A percentile compares a stretch with the other conserved stretches of the same genome.
These are phyloP conservation scores for Periphyllus acericola DNA, from an alignment of 2,888 invertebrate genomes.

Conservation along the genomic window DNA sequence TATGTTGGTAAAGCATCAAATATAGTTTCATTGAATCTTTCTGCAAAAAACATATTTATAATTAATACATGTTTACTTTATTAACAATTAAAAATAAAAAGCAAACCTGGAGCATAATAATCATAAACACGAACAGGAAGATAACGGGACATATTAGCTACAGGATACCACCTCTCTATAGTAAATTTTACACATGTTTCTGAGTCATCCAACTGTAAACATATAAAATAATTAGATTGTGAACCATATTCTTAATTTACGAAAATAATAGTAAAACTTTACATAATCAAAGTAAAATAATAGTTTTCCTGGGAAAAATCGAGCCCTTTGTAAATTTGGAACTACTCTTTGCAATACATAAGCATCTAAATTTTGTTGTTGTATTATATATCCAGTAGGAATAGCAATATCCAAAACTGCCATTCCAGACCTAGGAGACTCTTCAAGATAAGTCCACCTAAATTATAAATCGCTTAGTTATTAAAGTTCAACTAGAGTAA, in stretches of 20 bases:
- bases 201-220: conserved; percentile 79
- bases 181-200: conserved; percentile 92
- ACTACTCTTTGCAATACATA: conserved; percentile 85
- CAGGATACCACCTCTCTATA: conserved; percentile 93
- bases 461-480: conserved; percentile 50
- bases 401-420: conserved; percentile 87
- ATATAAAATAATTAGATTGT: conserved; percentile 61
- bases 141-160: conserved; percentile 95
- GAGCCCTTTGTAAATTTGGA: conserved; percentile 84
- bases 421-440: conserved; percentile 87
- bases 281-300: conserved; percentile 94
- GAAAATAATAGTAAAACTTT: conserved; percentile 67
- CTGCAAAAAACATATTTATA: conserved; percentile 68
- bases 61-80: neutral
- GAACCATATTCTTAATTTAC: neutral
- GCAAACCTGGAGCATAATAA: conserved; percentile 91
- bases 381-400: conserved; percentile 91
- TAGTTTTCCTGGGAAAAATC: conserved; percentile 83
- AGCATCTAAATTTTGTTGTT: conserved; percentile 86
- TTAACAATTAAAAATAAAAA: conserved; percentile 27
- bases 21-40: conserved; percentile 91
- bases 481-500: neutral
- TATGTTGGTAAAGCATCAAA: conserved; percentile 88
- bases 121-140: conserved; percentile 91
- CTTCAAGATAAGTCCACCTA: conserved; percentile 82